Base-by-base conservation (phyloP, 2,113 vertebrate species). In the Cyprinus carpio region DNA sequence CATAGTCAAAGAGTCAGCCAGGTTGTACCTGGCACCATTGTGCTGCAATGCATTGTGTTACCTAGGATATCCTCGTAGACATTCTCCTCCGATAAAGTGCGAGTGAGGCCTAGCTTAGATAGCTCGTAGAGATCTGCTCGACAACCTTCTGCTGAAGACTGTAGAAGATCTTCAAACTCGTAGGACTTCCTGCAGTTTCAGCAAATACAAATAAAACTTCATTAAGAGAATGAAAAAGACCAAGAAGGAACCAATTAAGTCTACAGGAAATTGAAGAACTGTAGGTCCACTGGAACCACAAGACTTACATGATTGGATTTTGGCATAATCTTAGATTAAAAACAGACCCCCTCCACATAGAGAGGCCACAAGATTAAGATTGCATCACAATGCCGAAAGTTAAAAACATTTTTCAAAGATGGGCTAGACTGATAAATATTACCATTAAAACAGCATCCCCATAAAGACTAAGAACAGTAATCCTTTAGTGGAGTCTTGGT, bases 51-150 rank as follows among this genome's bases (percentile, higher is more conserved):
- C 25, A 6, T 18, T 8, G 23, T 8, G 11, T 95, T 96, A 99
- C 98, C 98, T 88, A 97, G 93, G 82, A 99, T 99, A 92, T 99
- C 98, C 90, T 99, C 98, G 0, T 99, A 99, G 93, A 99, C 92
- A 58, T 99, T 99, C 90, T 99, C 98, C 89, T 99, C 97, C 0
- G 98, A 99, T 95, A 99, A 96, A 96, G 97, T 98, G 96, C 97
- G 96, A 87, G 97, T 95, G 58, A 98, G 95, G 58, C 96, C 96
- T 93, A 98, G 90, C 91, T 96, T 96, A 43, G 97, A 96, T 92
- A 97, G 97, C 27, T 97, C 96, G 0, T 97, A 97, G 97, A 97
- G 97, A 90, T 99, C 97, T 83, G 95, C 96, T 77, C 94, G 93
- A 87, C 94, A 93, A 29, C 92, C 94, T 84, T 98, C 96, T 0